A percentile compares a stretch with the other conserved stretches of the same genome.
Conservation (phyloP, 2,113 vertebrate species). For the Uropsilus gracilis region DNA sequence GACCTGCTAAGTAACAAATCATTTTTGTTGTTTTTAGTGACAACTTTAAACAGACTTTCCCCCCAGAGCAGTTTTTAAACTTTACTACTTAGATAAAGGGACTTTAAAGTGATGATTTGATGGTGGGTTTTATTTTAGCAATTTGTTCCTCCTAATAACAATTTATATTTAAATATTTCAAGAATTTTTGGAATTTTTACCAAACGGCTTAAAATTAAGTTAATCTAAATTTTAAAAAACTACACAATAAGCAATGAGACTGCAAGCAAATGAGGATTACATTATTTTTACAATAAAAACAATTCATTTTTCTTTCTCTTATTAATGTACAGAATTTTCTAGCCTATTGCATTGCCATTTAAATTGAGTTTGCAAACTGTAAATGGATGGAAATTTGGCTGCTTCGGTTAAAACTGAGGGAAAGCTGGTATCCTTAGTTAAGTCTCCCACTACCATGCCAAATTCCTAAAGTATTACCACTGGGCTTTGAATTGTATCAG, state of each 20-base stretch:
- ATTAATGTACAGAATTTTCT: not conserved
- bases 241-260: not conserved
- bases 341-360: not conserved
- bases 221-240: constrained; percentile 40
- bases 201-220: constrained; percentile 55
- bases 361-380: not conserved
- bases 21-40: constrained; percentile 69
- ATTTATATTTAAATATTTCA: constrained; percentile 24
- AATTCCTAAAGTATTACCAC: constrained; percentile 31
- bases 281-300: not conserved
- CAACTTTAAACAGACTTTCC: constrained; percentile 70
- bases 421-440: not conserved
- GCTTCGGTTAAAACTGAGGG: not conserved
- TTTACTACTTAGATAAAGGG: constrained; percentile 34
- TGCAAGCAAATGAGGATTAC: not conserved
- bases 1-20: constrained; percentile 66
- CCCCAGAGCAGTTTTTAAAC: constrained; percentile 43
- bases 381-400: not conserved
- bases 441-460: not conserved
- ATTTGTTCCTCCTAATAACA: not conserved
- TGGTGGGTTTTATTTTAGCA: constrained; percentile 38
- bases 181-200: constrained; percentile 71
- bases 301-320: not conserved
- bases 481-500: constrained; percentile 2
- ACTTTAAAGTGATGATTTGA: constrained; percentile 26